Evolutionary conservation across 2,113 vertebrate genomes (phyloP).

Genomic region (Mohoua ochrocephala): DNA sequence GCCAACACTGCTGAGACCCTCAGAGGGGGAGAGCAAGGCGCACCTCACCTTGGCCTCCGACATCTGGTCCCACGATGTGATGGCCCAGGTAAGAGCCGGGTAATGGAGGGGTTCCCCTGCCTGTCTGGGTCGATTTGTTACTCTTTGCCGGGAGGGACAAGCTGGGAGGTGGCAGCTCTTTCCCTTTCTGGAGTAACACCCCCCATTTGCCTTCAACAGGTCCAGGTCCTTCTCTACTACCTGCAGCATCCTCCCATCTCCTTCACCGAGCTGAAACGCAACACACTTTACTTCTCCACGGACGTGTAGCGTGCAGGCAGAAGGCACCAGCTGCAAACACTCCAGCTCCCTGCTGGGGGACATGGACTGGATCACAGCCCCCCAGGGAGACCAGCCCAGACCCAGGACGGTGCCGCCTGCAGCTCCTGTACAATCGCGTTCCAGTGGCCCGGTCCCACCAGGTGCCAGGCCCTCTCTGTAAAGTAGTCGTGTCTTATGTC

Average conservation of each 20-base stretch:
- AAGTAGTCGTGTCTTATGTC: conserved; percentile 66
- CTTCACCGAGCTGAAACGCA: conserved; percentile 93
- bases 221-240: conserved; percentile 98
- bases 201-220: conserved; percentile 66
- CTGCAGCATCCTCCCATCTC: conserved; percentile 94
- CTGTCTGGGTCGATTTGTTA: background rate
- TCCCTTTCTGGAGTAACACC: background rate
- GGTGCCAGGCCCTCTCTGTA: conserved; percentile 56
- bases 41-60: conserved; percentile 91
- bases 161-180: background rate
- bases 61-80: conserved; percentile 99
- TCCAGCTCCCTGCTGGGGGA: conserved; percentile 12
- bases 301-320: conserved; percentile 82
- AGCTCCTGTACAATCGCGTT: conserved; percentile 67
- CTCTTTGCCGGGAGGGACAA: background rate
- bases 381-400: background rate
- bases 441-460: conserved; percentile 1
- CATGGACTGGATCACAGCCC: conserved; percentile 12
- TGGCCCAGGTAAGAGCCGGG: conserved; percentile 86
- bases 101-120: background rate
- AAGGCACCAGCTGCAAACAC: conserved; percentile 19
- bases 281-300: conserved; percentile 96
- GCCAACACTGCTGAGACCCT: conserved; percentile 94
- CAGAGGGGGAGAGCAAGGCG: conserved; percentile 87
- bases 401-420: conserved; percentile 45